Conservation (phyloP, 2,797 vertebrate species). For the Peromyscus melanophrys region DNA sequence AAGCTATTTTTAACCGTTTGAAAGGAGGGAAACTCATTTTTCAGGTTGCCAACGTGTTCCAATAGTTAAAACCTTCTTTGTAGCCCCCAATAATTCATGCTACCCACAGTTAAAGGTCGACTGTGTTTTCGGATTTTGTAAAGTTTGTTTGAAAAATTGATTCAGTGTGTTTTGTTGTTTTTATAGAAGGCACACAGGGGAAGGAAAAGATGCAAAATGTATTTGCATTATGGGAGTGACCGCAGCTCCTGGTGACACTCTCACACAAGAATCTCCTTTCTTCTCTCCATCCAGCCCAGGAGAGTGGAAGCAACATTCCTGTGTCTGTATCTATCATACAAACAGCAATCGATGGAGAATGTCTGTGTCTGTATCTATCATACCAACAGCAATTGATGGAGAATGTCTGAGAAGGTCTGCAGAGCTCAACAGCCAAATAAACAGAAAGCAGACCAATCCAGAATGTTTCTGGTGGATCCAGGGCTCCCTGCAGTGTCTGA, state of each 20-base stretch:
- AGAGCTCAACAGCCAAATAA: constrained; percentile 34
- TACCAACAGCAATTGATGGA: constrained; percentile 25
- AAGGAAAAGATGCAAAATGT: constrained; percentile 80
- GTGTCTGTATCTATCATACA: neutral
- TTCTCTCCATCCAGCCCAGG: constrained; percentile 60
- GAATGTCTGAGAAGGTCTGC: constrained; percentile 53
- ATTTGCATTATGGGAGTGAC: constrained; percentile 70
- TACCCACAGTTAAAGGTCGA: constrained; percentile 82
- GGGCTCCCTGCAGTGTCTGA: neutral
- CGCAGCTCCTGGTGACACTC: constrained; percentile 44
- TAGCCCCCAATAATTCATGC: constrained; percentile 86
- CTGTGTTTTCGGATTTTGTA: constrained; percentile 87
- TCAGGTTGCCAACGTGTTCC: constrained; percentile 88
- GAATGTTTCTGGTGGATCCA: neutral
- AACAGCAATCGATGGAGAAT: constrained; percentile 22
- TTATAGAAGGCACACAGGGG: constrained; percentile 81
- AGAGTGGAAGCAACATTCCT: constrained; percentile 68
- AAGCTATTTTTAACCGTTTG: constrained; percentile 89
- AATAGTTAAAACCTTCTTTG: constrained; percentile 88
- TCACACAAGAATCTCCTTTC: constrained; percentile 19
- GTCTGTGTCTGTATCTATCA: neutral
- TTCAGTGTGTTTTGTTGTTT: constrained; percentile 87
- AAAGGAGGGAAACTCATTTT: constrained; percentile 86
- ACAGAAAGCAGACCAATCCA: constrained; percentile 49
- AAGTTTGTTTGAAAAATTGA: constrained; percentile 86